phyloP scores from a whole-genome alignment of 1,140 invertebrate species.

The Anthonomus grandis region DNA sequence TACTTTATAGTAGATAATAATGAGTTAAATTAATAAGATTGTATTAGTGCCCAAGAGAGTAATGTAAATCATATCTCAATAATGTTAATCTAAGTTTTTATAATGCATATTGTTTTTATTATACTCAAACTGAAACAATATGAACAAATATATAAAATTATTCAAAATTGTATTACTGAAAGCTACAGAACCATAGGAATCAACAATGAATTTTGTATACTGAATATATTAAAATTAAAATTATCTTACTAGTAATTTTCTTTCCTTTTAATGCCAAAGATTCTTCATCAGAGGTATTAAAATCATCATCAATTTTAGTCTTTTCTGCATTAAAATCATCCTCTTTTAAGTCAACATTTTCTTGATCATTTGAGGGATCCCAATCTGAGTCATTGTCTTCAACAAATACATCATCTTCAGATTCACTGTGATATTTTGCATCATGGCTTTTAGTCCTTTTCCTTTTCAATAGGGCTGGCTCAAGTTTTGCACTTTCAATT shows the following conservation, averaged over 20 bases:
- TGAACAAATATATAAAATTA: too few species aligned
- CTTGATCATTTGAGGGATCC: slow-evolving; percentile 9
- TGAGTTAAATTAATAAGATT: too few species aligned
- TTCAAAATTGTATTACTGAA: too few species aligned
- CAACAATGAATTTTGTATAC: too few species aligned
- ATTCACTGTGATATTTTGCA: slow-evolving; percentile 3
- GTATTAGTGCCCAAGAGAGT: too few species aligned
- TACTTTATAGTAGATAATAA: too few species aligned
- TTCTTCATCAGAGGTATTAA: not conserved
- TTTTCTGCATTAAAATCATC: not conserved
- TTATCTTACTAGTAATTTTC: not conserved
- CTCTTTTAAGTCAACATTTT: not conserved
- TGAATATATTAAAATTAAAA: not conserved
- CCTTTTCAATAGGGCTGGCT: not conserved
- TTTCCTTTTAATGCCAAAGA: not conserved
- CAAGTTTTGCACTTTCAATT: not conserved
- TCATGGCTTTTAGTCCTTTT: not conserved
- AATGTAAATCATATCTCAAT: too few species aligned
- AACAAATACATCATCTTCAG: slow-evolving; percentile 11
- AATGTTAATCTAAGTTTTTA: too few species aligned
- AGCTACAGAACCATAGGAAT: too few species aligned
- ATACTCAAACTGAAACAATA: too few species aligned
- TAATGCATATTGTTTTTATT: too few species aligned
- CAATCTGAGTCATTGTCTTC: slow-evolving; percentile 22
- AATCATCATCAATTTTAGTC: not conserved